These are phyloP conservation scores for Hypselothyrea guttata DNA, from an alignment of 2,888 invertebrate genomes.

Conservation along the genomic window DNA sequence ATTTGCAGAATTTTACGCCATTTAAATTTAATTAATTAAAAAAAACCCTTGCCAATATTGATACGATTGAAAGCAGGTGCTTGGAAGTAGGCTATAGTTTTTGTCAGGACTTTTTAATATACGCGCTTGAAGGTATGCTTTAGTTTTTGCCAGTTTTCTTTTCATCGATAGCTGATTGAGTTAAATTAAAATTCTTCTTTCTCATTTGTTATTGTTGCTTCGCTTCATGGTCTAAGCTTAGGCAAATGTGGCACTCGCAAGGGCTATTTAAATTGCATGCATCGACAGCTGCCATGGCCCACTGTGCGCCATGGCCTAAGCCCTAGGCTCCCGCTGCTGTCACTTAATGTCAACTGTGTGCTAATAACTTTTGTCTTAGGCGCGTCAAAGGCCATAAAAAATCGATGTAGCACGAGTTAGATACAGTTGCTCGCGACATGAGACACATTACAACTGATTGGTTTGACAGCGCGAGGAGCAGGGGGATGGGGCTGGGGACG, in stretches of 20 bases:
- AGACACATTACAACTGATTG: conserved; percentile 64
- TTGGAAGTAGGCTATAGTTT: too few relatives aligned
- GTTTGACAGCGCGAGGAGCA: conserved; percentile 35
- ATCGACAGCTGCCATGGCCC: conserved; percentile 2
- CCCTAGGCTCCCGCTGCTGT: conserved; percentile 23
- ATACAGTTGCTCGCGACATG: conserved; percentile 40
- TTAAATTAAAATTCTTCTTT: too few relatives aligned
- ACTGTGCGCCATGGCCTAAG: not conserved
- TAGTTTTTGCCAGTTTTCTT: too few relatives aligned
- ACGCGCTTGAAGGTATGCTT: too few relatives aligned
- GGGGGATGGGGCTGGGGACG: not conserved
- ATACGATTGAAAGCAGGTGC: too few relatives aligned
- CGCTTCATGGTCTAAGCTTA: too few relatives aligned
- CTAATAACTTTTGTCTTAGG: conserved; percentile 67
- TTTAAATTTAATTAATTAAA: too few relatives aligned
- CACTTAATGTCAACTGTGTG: conserved; percentile 56
- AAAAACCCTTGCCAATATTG: too few relatives aligned
- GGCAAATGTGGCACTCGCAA: conserved; percentile 30
- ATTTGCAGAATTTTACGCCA: too few relatives aligned
- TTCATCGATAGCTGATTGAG: too few relatives aligned
- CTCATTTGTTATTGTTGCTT: too few relatives aligned
- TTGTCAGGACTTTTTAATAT: too few relatives aligned
- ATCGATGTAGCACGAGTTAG: conserved; percentile 53
- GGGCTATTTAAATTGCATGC: conserved; percentile 6
- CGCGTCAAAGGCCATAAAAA: conserved; percentile 35